Evolutionary conservation across 2,797 vertebrate genomes (phyloP), one percentile per base, ranked within the genome.

Genomic region (Neosilurus mollespiculum): DNA sequence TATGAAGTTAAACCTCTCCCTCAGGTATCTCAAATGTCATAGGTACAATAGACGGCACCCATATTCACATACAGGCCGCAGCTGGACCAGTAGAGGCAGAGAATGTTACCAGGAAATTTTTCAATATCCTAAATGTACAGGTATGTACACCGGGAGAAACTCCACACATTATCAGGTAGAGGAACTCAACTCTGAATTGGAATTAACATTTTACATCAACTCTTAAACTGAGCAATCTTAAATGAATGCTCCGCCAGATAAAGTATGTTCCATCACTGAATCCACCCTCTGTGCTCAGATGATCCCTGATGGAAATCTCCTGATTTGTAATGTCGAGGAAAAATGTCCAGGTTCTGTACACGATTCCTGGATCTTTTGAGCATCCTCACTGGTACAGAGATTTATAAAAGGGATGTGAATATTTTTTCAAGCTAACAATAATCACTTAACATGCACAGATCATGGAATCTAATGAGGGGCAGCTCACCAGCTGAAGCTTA

Each of bases 241-340:
- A 59, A 59, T 59, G 2, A 59, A 59, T 59, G 58, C 58, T 59
- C 58, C 9, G 58, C 9, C 58, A 59, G 58, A 59, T 8, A 59
- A 59, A 59, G 20, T 59, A 59, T 59, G 9, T 8, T 59, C 2
- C 9, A 59, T 80, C 70, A 65, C 53, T 30, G 56, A 78, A 69
- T 70, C 20, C 4, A 79, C 59, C 20, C 67, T 72, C 54, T 83
- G 53, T 15, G 26, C 43, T 69, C 75, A 64, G 76, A 79, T 83
- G 76, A 70, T 84, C 82, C 69, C 61, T 83, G 75, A 83, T 66
- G 62, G 24, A 7, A 34, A 80, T 26, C 80, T 58, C 51, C 69
- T 81, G 1, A 80, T 84, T 15, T 59, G 65, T 59, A 84, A 84
- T n/a, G n/a, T n/a, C n/a, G n/a, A n/a, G n/a, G n/a, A n/a, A n/a